Conservation (phyloP, 2,797 vertebrate species). For the Ambastaia sidthimunki region DNA sequence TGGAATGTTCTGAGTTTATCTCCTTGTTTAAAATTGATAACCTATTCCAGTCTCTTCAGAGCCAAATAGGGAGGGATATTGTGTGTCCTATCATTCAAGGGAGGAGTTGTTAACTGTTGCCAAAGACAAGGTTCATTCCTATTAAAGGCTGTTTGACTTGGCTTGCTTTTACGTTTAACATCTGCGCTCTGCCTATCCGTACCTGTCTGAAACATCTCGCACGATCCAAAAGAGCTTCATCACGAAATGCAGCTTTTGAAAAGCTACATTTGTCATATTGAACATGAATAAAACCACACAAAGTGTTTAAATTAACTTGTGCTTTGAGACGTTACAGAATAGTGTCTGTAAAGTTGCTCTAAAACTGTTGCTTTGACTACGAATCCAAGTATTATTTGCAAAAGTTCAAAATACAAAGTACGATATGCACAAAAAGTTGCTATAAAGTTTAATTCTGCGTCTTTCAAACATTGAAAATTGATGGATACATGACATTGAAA, state of each 20-base stretch:
- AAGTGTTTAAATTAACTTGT: background rate
- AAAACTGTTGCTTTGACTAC: too few relatives aligned
- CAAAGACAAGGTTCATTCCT: slow-evolving; percentile 68
- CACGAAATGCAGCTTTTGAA: background rate
- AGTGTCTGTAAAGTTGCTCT: background rate
- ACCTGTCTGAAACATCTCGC: slow-evolving; percentile 31
- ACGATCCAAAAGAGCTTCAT: slow-evolving; percentile 21
- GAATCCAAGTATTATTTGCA: too few relatives aligned
- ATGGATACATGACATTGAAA: too few relatives aligned
- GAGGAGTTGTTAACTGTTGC: slow-evolving; percentile 58
- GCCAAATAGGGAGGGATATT: slow-evolving; percentile 59
- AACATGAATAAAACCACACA: background rate
- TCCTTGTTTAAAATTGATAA: slow-evolving; percentile 69
- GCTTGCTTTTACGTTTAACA: slow-evolving; percentile 48
- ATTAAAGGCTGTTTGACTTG: slow-evolving; percentile 72
- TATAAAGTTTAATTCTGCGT: too few relatives aligned
- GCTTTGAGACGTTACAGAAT: background rate
- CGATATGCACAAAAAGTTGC: too few relatives aligned
- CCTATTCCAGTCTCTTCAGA: slow-evolving; percentile 59
- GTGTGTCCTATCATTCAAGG: slow-evolving; percentile 39
- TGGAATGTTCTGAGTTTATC: slow-evolving; percentile 70
- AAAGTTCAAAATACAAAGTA: too few relatives aligned
- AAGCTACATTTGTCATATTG: background rate
- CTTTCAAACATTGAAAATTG: too few relatives aligned
- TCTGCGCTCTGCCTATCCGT: slow-evolving; percentile 9